Percentiles rank a stretch among this genome's conserved stretches.
Evolutionary conservation across 2,797 vertebrate species (phyloP).

Genomic region (Amniataba percoides): DNA sequence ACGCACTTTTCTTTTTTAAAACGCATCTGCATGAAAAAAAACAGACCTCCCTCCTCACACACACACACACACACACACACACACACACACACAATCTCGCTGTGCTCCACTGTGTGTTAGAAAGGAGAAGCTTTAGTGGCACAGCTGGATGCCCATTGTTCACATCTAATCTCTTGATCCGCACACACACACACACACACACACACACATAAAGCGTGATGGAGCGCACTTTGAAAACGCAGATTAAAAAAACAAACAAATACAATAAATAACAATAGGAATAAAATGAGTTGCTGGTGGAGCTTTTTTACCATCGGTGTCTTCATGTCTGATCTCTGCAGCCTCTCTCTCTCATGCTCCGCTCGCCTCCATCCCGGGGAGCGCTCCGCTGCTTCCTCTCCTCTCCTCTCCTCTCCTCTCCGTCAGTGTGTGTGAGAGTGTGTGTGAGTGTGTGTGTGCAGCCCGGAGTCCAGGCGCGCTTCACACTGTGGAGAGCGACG

Average conservation of each 20-base stretch:
- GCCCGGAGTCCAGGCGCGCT: conserved; percentile 69
- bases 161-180: conserved; percentile 74
- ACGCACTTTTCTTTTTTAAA: conserved; percentile 31
- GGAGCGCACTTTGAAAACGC: conserved; percentile 49
- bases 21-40: not conserved
- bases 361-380: conserved; percentile 40
- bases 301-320: conserved; percentile 92
- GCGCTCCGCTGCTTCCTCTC: conserved; percentile 58
- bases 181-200: conserved; percentile 6
- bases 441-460: conserved; percentile 45
- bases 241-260: conserved; percentile 32
- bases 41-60: not conserved
- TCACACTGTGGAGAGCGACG: conserved; percentile 67
- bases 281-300: not conserved
- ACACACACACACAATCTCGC: conserved; percentile 7
- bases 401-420: too few species aligned
- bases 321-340: conserved; percentile 93
- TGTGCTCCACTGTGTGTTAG: conserved; percentile 1
- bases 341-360: conserved; percentile 83
- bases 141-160: conserved; percentile 74
- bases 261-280: conserved; percentile 14
- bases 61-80: too few species aligned
- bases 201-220: too few species aligned
- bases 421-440: too few species aligned
- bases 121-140: conserved; percentile 39